These are phyloP conservation scores for Amiota mariae DNA, from an alignment of 2,888 invertebrate genomes.

Conservation along the genomic window DNA sequence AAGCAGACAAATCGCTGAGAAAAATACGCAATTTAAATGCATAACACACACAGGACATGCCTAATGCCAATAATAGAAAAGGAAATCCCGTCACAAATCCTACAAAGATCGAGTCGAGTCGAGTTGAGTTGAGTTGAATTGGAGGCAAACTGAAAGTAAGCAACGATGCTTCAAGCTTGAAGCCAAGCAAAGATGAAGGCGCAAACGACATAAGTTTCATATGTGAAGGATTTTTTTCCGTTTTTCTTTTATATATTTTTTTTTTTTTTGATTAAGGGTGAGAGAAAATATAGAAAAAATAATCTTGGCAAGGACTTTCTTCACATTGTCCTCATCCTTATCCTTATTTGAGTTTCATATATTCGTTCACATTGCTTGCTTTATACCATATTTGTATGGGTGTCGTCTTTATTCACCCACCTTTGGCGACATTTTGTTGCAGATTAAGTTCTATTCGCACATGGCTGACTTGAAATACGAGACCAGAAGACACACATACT, in stretches of 20 bases:
- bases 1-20: conserved; percentile 73
- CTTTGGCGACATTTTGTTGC: conserved; percentile 72
- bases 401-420: conserved; percentile 53
- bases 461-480: conserved; percentile 72
- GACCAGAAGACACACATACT: conserved; percentile 39
- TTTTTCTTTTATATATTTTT: no score
- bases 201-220: neutral
- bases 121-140: neutral
- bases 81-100: conserved; percentile 74
- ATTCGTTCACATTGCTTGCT: neutral
- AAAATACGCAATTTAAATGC: conserved; percentile 75
- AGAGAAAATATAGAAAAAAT: conserved; percentile 66
- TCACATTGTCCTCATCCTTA: neutral
- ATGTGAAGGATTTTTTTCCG: no score
- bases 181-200: neutral
- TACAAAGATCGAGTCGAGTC: conserved; percentile 31
- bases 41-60: conserved; percentile 74
- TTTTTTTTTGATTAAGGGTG: no score
- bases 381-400: neutral
- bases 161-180: neutral
- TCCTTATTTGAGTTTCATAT: neutral
- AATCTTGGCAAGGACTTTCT: conserved; percentile 49
- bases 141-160: conserved; percentile 32
- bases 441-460: conserved; percentile 73
- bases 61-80: conserved; percentile 75